These are phyloP conservation scores for Mionectes macconnelli DNA, from an alignment of 2,113 vertebrate species.

Conservation along the genomic window DNA sequence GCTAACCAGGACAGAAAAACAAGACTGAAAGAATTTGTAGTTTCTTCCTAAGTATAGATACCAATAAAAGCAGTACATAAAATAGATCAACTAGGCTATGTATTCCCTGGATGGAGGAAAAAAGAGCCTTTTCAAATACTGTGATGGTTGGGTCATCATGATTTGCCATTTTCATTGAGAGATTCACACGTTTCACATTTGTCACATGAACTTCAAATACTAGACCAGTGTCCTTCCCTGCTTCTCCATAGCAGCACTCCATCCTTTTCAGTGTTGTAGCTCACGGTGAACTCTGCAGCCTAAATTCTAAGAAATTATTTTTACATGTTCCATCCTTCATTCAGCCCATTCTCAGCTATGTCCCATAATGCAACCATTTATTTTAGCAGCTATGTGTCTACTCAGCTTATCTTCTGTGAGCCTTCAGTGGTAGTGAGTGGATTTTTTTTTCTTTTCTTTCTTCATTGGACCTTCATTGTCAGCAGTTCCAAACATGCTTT, in stretches of 20 bases:
- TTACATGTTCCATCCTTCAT: not conserved
- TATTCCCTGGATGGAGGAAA: not conserved
- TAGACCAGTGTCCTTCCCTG: not conserved
- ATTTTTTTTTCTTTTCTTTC: not conserved
- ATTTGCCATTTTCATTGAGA: not conserved
- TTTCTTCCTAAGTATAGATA: not conserved
- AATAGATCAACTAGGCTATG: not conserved
- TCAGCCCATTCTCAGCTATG: not conserved
- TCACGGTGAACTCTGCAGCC: not conserved
- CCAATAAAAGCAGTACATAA: not conserved
- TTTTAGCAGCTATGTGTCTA: not conserved
- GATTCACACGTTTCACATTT: not conserved
- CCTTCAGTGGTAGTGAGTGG: not conserved
- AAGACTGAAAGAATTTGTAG: not conserved
- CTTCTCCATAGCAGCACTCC: not conserved
- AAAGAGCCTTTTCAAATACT: not conserved
- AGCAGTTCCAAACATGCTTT: not conserved
- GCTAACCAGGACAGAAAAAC: not conserved
- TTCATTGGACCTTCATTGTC: not conserved
- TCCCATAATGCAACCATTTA: not conserved
- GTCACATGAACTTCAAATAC: fast-evolving
- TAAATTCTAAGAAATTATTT: not conserved
- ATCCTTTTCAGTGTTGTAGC: not conserved
- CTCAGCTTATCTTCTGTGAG: not conserved
- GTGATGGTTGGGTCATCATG: not conserved